Percentiles rank a stretch among this genome's conserved stretches.
phyloP scores from a whole-genome alignment of 2,888 invertebrate genomes.

The Drosophila mulleri region DNA sequence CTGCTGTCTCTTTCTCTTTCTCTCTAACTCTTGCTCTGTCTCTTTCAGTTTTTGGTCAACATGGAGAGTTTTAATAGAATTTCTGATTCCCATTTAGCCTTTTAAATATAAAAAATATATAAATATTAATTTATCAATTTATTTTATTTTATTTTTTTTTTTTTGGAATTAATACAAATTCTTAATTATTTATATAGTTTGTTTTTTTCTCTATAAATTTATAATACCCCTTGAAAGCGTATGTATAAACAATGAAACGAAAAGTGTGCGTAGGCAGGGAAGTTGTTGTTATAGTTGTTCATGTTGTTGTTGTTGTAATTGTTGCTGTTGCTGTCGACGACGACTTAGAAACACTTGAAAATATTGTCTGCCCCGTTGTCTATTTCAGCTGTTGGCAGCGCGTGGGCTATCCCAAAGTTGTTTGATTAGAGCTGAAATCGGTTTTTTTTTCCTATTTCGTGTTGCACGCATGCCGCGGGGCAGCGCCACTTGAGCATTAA shows the following conservation, averaged over 20 bases:
- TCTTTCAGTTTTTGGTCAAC: neutral
- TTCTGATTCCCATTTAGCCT: neutral
- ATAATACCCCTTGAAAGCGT: conserved; percentile 9
- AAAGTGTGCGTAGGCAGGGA: conserved; percentile 63
- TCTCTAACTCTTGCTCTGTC: neutral
- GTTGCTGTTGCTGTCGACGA: conserved; percentile 38
- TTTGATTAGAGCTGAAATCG: conserved; percentile 58
- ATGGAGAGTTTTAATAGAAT: neutral
- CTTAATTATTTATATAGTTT: neutral
- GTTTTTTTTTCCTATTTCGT: conserved; percentile 1
- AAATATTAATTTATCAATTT: too few relatives aligned
- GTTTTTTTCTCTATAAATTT: neutral
- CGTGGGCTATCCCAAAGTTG: conserved; percentile 65
- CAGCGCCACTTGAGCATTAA: conserved; percentile 59
- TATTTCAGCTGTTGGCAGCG: conserved; percentile 36
- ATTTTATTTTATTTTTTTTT: neutral
- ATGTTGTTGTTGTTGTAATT: conserved; percentile 11
- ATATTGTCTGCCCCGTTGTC: conserved; percentile 64
- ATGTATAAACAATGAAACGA: conserved; percentile 27
- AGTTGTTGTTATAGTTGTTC: conserved; percentile 44
- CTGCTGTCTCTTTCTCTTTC: too few relatives aligned
- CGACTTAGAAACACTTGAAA: conserved; percentile 70
- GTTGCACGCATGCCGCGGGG: conserved; percentile 1
- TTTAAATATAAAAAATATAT: too few relatives aligned
- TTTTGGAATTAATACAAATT: neutral